Evolutionary conservation across 2,113 vertebrate genomes (phyloP).

Genomic region (Calyptommatus sinebrachiatus): DNA sequence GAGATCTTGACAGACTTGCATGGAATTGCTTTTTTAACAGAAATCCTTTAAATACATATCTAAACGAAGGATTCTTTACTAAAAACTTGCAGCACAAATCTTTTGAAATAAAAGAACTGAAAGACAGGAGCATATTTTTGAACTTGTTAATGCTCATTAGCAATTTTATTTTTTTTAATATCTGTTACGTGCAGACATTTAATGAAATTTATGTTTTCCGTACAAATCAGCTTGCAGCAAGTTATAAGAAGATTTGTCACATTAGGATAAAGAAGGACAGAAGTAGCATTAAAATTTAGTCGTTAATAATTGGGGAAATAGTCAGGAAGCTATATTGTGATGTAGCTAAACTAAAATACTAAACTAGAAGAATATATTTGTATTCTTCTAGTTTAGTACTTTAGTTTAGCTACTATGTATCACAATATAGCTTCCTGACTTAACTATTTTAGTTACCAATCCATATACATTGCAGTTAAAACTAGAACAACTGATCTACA

Average conservation of each 20-base stretch:
- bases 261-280: neutral
- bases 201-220: neutral
- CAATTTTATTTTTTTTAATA: neutral
- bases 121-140: neutral
- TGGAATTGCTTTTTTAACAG: neutral
- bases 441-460: neutral
- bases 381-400: no score
- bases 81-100: neutral
- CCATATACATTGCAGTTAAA: no score
- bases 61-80: neutral
- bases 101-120: neutral
- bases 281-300: neutral
- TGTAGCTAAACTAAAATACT: neutral
- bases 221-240: neutral
- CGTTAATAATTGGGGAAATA: neutral
- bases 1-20: neutral
- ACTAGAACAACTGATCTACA: no score
- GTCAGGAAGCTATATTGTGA: neutral
- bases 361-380: neutral
- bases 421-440: no score
- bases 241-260: neutral
- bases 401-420: no score
- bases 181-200: neutral
- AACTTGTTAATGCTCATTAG: constrained; percentile 1
- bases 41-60: neutral